Evolutionary conservation across 2,113 vertebrate species (phyloP), one percentile per base, ranked within the genome.

Genomic region (Apeltes quadracus): DNA sequence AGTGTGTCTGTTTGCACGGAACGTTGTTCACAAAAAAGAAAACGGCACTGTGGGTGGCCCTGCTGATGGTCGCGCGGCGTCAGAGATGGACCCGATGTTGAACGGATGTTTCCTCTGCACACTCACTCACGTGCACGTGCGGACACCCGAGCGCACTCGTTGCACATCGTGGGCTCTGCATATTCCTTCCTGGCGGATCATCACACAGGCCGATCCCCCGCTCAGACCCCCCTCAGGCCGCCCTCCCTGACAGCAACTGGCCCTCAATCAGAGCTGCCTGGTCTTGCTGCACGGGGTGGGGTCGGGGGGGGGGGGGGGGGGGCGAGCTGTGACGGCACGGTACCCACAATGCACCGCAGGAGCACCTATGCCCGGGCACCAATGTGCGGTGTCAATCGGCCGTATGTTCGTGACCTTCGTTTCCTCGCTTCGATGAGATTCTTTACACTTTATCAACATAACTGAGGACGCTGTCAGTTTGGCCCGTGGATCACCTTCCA

Each of bases 101-200:
- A n/a, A n/a, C n/a, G n/a, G n/a, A n/a, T 10, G 54, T 61, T 72
- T 43, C 38, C 39, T 53, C 34, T 5, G 25, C 23, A 65, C 61
- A 27, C 22, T 38, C 44, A 13, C 56, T 22, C 44, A 55, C 29
- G 54, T 57, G 59, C 12, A 63, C 51, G 44, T 5, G 8, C 65
- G 58, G 15, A 65, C 20, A 72, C 48, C 69, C 53, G 74, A 55
- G 56, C 23, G 62, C 51, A 38, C 63, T 53, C 14, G 44, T 76
- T 70, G 29, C 5, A 39, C 71, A 76, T 71, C 41, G 18, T 70
- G 63, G n/a, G 23, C 57, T 32, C 16, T 66, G 61, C 83, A 76
- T 69, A 16, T 53, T 65, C 79, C 67, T 59, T 65, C 69, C 74
- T 83, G 88, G 83, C 59, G 81, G 69, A 84, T 78, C 79, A 77